Base-by-base conservation (phyloP, 2,888 invertebrate genomes). In the Andrena bicolor region DNA sequence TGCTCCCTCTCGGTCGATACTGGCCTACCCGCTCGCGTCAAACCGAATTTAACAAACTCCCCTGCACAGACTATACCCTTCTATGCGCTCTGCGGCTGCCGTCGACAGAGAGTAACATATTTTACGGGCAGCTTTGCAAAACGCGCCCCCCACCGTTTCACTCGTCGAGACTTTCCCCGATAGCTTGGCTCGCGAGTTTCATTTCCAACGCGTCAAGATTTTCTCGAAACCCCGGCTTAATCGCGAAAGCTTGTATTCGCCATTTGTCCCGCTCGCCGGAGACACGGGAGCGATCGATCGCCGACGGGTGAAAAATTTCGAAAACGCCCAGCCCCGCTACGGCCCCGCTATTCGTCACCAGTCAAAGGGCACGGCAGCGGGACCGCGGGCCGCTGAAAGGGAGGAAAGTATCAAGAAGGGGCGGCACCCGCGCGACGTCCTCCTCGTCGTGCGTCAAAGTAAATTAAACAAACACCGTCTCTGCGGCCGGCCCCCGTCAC, bases 41-140 rank as follows among this genome's bases (percentile, higher is more conserved):
- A 90, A 90, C 83, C 80, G 85, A 88, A 91, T 89, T 88, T 85
- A 90, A 89, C 88, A 86, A 89, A 82, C 79, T 49, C 49, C 10
- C 30, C 30, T 30, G 48, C 56, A 35, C 69, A 28, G 56, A 35
- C 70, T 71, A 30, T 23, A n/a, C 41, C 41, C 16, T 41, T 16
- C 41, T 4, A 41, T 16, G 16, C 41, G 4, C 26, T 32, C 48
- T 16, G 53, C 48, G 70, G 56, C 76, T 71, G 63, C 30, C 70
- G 23, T 41, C 48, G 56, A 41, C 72, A 51, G 23, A 20, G 35
- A 28, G 32, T 16, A n/a, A 66, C 65, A 65, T 72, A 68, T 70
- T 82, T 82, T 61, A 70, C 48, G 70, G 16, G 53, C 51, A 49
- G 66, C 35, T 77, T 76, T 61, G 48, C 48, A 61, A 71, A 71